Percentiles rank a stretch among this genome's conserved stretches.
phyloP scores from a whole-genome alignment of 2,113 vertebrate species.

The Notothenia rossii region DNA sequence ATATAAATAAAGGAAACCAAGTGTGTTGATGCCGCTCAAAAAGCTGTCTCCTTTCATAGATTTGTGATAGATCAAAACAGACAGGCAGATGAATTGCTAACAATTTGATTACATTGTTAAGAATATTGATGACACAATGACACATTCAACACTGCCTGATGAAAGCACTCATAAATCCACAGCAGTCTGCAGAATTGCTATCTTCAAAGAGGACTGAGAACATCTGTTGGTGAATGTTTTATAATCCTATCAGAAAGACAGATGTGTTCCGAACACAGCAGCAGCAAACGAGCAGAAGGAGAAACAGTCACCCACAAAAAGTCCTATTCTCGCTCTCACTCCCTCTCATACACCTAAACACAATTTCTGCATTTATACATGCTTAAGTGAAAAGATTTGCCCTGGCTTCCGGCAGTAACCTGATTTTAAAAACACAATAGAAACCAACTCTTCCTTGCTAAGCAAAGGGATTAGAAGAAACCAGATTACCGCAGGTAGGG shows the following conservation, averaged over 20 bases:
- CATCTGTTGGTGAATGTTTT: conserved; percentile 74
- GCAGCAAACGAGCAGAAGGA: conserved; percentile 60
- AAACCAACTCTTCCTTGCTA: conserved; percentile 35
- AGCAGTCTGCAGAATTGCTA: conserved; percentile 52
- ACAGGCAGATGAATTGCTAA: conserved; percentile 25
- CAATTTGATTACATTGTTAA: conserved; percentile 66
- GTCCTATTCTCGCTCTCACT: neutral
- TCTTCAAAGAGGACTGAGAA: conserved; percentile 72
- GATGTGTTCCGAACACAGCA: conserved; percentile 66
- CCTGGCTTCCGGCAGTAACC: conserved; percentile 27
- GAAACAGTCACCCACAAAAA: conserved; percentile 34
- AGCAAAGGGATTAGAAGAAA: conserved; percentile 34
- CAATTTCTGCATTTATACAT: conserved; percentile 46
- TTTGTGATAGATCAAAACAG: conserved; percentile 48
- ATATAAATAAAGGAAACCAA: neutral
- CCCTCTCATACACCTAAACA: neutral
- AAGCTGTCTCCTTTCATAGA: conserved; percentile 10
- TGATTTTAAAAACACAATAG: conserved; percentile 27
- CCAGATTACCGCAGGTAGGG: conserved; percentile 40
- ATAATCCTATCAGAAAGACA: conserved; percentile 81
- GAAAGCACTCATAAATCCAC: conserved; percentile 70
- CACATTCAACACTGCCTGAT: conserved; percentile 64
- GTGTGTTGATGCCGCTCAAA: neutral
- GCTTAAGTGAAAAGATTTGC: conserved; percentile 44
- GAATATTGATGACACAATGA: conserved; percentile 68